Base-by-base conservation (phyloP, 2,113 vertebrate species). In the Paedocypris sp. region DNA sequence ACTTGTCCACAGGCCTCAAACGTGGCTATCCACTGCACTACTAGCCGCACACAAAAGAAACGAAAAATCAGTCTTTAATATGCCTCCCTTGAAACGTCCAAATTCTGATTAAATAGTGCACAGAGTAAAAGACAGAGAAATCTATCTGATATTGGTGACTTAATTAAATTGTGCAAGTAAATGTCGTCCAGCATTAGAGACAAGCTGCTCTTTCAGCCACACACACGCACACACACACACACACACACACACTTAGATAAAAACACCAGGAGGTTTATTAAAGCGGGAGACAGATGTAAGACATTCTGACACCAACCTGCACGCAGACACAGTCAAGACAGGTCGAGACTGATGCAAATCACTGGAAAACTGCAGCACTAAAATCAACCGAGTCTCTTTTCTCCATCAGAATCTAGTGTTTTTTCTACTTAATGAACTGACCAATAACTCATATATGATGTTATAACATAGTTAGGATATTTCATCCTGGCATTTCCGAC, bases 121-220 rank as follows among this genome's bases (percentile, higher is more conserved):
- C n/a, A 31, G 11, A 56, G 36, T 46, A 35, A 62, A 39, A 46
- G 20, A 43, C n/a, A 42, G 45, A 49, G 50, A 66, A 65, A 62
- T 54, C 51, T 51, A 45, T 53, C 48, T 53, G 38, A 57, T 70
- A 66, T 66, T 62, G 58, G 57, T 50, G 38, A 66, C 43, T 66
- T 70, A 70, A 70, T 70, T 65, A 70, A 70, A 66, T 66, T 58
- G 54, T 58, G 54, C 43, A 62, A 51, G 62, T 70, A 70, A 70
- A 70, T 70, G 68, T 70, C 68, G 66, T 50, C 26, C 68, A 61
- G 68, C 50, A 57, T 70, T 70, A 70, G 62, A 61, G 68, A 65
- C 67, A 65, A 66, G 57, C 62, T 70, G 62, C 68, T 61, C 39
- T 63, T 53, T 54, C 38, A 36, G 42, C 60, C 56, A 61, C 52